phyloP scores from a whole-genome alignment of 2,888 invertebrate species.

The Sceliomorpha sp. region DNA sequence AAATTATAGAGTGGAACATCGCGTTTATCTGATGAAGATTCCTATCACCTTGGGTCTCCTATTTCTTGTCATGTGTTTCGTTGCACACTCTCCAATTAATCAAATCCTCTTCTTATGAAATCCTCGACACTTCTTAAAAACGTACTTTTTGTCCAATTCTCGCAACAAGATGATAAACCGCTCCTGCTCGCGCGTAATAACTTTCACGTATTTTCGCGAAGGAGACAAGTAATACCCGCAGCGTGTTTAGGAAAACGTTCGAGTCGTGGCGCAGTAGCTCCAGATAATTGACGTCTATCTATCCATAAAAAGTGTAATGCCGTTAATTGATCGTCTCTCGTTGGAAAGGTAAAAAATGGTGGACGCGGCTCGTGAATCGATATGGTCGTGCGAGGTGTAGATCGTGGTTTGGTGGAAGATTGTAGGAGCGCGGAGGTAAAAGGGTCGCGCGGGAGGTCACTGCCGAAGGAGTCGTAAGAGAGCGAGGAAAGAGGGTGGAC shows the following conservation, averaged over 20 bases:
- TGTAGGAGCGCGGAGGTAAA: slow-evolving; percentile 67
- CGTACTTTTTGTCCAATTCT: too few relatives aligned
- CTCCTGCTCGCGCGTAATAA: too few relatives aligned
- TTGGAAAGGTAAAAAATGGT: slow-evolving; percentile 12
- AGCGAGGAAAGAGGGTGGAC: slow-evolving; percentile 65
- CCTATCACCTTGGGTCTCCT: slow-evolving; percentile 14
- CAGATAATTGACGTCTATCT: slow-evolving; percentile 5
- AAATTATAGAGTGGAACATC: slow-evolving; percentile 25
- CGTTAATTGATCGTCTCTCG: slow-evolving; percentile 11
- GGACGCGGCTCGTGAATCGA: slow-evolving; percentile 29
- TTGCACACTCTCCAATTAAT: neutral
- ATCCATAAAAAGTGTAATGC: slow-evolving; percentile 13
- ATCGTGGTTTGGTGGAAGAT: slow-evolving; percentile 63
- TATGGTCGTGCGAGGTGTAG: slow-evolving; percentile 57
- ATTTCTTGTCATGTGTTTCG: neutral
- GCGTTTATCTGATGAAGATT: slow-evolving; percentile 22
- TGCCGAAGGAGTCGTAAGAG: slow-evolving; percentile 71
- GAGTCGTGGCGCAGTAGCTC: slow-evolving; percentile 1
- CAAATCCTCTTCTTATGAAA: slow-evolving; percentile 2
- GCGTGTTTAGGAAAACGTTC: neutral
- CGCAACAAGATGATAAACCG: too few relatives aligned
- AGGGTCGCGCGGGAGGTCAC: slow-evolving; percentile 76
- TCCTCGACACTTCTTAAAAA: neutral
- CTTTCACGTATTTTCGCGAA: too few relatives aligned
- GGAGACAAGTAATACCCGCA: neutral